Base-by-base conservation (phyloP, 2,113 vertebrate genomes). In the Diadophis punctatus region DNA sequence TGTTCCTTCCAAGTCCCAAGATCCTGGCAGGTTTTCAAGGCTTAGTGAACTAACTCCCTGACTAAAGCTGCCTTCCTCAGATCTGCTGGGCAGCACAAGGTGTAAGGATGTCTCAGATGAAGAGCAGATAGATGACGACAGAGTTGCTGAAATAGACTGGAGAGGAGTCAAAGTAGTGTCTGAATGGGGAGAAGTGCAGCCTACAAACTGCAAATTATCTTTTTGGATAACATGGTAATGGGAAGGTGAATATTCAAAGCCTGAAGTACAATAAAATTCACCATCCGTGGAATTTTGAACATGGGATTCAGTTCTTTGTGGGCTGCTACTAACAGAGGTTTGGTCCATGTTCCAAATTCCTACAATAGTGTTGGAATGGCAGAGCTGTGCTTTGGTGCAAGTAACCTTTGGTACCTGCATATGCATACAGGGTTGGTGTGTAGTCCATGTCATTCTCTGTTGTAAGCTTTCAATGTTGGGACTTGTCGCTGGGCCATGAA, bases 111-210 rank as follows among this genome's bases (percentile, higher is more conserved):
- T 97, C 90, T 98, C 97, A 4, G 98, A 98, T 1, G 98, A 97
- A 63, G 98, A 98, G 56, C 97, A 97, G 39, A 95, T 93, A 0
- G 98, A 98, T 90, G 98, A 97, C 2, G 98, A 98, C 90, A 98
- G 97, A 0, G 98, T 98, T 8, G 97, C 97, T 9, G 98, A 98
- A 93, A 98, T 97, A 91, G 98, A 98, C 95, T 98, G 98, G 92
- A 98, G 97, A 87, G 98, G 97, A 34, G 98, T 97, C 96, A 98
- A 95, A 0, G 98, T 97, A 8, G 95, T 94, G 34, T 98, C 98
- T n/a, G 98, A 97, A 94, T n/a, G 96, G 8, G 97, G 97, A 91
- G 98, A 97, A 27, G 96, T 95, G 94, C 98, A 97, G 93, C 96
- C 96, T 94, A 98, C 93, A 95, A 97, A 96, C 0, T 97, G 97